These are phyloP conservation scores for Dichetophora obliterata DNA, from an alignment of 2,888 invertebrate species.

Conservation along the genomic window DNA sequence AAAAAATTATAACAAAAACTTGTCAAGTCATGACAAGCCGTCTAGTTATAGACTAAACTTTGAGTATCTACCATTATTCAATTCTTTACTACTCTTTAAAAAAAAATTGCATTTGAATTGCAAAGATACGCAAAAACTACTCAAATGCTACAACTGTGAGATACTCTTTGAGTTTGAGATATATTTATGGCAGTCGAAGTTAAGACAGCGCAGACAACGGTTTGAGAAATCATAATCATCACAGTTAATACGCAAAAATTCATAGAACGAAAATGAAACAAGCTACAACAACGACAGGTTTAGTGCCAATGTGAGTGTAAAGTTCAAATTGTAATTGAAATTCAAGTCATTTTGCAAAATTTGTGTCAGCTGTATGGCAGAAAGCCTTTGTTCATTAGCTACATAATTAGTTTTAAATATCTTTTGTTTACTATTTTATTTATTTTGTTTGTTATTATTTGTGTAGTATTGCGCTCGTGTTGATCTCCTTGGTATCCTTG, in stretches of 20 bases:
- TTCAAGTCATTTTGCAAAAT: too few relatives aligned
- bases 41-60: too few relatives aligned
- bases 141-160: not conserved
- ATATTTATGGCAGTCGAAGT: not conserved
- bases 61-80: too few relatives aligned
- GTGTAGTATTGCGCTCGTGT: not conserved
- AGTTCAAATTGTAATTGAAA: not conserved
- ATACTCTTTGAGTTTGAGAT: not conserved
- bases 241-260: not conserved
- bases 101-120: not conserved
- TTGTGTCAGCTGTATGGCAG: too few relatives aligned
- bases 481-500: not conserved
- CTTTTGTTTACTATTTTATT: too few relatives aligned
- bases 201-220: not conserved
- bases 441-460: too few relatives aligned
- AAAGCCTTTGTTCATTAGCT: too few relatives aligned
- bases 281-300: not conserved
- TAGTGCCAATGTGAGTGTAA: not conserved
- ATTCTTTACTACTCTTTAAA: not conserved
- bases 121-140: not conserved
- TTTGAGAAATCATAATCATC: not conserved
- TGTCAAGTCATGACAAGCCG: too few relatives aligned
- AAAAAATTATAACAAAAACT: too few relatives aligned
- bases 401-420: too few relatives aligned
- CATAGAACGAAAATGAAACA: not conserved